Evolutionary conservation across 2,888 invertebrate species (phyloP), one percentile per base, ranked within the genome.

Genomic region (Phengaris alcon): DNA sequence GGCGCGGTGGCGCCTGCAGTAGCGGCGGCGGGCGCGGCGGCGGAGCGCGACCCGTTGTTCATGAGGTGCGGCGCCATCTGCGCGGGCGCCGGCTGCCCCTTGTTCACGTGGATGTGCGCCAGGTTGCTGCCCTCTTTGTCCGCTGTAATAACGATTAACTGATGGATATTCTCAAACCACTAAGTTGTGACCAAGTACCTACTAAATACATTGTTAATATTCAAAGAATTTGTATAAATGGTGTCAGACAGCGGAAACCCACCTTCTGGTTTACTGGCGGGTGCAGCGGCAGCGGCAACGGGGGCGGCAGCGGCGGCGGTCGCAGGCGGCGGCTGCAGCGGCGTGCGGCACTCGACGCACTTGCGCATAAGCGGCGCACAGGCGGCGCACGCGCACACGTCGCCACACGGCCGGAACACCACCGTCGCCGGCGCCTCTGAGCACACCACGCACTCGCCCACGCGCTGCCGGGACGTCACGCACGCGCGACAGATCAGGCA

Each of bases 291-390:
- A 0, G 88, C 88, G 84, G 93, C 86, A 12, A 94, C 94, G n/a
- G 74, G 12, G 70, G 94, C 88, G 73, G 78, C 57, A 91, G 95
- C 57, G 75, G 80, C 75, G 79, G 83, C 78, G 82, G 84, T 77
- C 7, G 77, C 54, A 12, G 74, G 76, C 10, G 77, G 76, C 55
- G 78, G 80, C 78, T 80, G 82, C 80, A 99, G 97, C 87, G 97
- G 97, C 73, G 97, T 95, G 82, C 98, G 96, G 90, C 99, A 99
- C 88, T 97, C 96, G 15, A 99, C 98, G 93, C 99, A 99, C 93
- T 99, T 99, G 94, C 98, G 98, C 98, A 99, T 98, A 82, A 99
- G 95, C 79, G 96, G 96, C 78, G 98, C 97, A 92, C 99, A 99
- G 82, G 96, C 86, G 70, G 89, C 90, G 93, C 98, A 98, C 35